These are phyloP conservation scores for Stichodactyla helianthus DNA, from an alignment of 64 coral and sea anemone genomes.

Conservation along the genomic window DNA sequence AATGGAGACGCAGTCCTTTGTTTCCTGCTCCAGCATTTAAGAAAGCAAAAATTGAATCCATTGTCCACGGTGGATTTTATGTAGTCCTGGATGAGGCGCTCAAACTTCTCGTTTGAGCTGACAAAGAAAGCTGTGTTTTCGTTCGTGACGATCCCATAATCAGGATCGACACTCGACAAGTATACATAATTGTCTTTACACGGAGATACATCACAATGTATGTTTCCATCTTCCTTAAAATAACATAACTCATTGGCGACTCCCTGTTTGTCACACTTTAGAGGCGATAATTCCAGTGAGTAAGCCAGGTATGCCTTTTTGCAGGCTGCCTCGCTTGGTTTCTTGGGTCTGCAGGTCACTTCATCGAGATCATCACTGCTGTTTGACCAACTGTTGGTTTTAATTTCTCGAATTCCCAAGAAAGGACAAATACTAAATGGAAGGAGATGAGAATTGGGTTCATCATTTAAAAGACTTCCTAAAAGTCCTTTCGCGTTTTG, in stretches of 20 bases:
- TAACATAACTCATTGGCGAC: background rate
- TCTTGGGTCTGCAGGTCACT: slow-evolving; percentile 14
- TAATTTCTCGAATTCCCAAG: slow-evolving; percentile 8
- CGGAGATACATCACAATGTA: slow-evolving; percentile 27
- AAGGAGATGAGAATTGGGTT: background rate
- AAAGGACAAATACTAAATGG: slow-evolving; percentile 19
- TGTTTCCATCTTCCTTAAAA: slow-evolving; percentile 23
- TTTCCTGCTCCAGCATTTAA: slow-evolving; percentile 9
- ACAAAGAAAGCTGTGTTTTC: background rate
- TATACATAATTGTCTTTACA: slow-evolving; percentile 33
- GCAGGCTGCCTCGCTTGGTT: slow-evolving; percentile 26
- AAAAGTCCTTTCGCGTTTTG: background rate
- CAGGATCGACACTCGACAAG: slow-evolving; percentile 23
- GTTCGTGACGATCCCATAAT: slow-evolving; percentile 31
- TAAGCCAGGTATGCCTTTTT: slow-evolving; percentile 38
- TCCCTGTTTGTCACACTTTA: background rate
- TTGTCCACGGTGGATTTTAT: background rate
- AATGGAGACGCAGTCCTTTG: background rate
- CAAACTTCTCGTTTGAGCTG: slow-evolving; percentile 3
- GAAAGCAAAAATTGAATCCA: slow-evolving; percentile 54
- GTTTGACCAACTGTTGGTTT: background rate
- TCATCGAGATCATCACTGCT: background rate
- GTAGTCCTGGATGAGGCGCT: slow-evolving; percentile 19
- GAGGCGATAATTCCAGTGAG: background rate
- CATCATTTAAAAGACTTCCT: slow-evolving; percentile 1